Conservation (phyloP, 92 coral and sea anemone genomes). For the Metridium senile region DNA sequence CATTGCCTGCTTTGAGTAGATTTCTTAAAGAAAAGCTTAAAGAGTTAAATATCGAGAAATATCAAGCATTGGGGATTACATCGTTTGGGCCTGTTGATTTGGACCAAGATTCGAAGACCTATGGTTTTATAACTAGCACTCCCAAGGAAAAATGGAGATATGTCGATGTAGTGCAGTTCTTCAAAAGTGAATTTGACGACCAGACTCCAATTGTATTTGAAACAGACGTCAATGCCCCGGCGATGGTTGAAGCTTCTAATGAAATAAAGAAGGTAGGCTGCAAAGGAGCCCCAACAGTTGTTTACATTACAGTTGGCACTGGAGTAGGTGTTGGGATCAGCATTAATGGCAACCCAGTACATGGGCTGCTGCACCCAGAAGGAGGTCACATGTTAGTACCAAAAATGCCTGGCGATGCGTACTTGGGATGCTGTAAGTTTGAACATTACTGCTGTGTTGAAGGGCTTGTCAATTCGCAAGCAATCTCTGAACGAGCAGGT, state of each 20-base stretch:
- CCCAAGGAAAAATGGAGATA: conserved; percentile 84
- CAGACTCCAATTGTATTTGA: conserved; percentile 72
- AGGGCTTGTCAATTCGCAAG: conserved; percentile 87
- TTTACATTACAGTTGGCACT: conserved; percentile 86
- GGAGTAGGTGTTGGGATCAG: conserved; percentile 91
- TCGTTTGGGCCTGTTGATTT: conserved; percentile 96
- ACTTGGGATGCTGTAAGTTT: conserved; percentile 76
- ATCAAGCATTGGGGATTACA: conserved; percentile 77
- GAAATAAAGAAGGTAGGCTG: conserved; percentile 16
- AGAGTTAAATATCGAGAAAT: conserved; percentile 39
- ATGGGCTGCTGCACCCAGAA: conserved; percentile 94
- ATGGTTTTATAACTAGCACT: conserved; percentile 82
- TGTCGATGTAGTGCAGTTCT: conserved; percentile 66
- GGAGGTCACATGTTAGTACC: conserved; percentile 90
- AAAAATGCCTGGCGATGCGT: conserved; percentile 73
- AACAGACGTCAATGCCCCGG: conserved; percentile 93
- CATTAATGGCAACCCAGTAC: conserved; percentile 78
- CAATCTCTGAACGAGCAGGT: conserved; percentile 80
- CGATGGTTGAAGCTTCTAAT: conserved; percentile 77
- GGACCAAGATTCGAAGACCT: conserved; percentile 63
- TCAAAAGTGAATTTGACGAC: conserved; percentile 57
- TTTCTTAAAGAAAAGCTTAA: conserved; percentile 60
- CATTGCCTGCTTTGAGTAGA: conserved; percentile 46
- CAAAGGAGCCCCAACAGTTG: conserved; percentile 51
- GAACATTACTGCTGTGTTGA: conserved; percentile 83